These are phyloP conservation scores for Ancistrus triradiatus DNA, from an alignment of 2,113 vertebrate species.

Conservation along the genomic window DNA sequence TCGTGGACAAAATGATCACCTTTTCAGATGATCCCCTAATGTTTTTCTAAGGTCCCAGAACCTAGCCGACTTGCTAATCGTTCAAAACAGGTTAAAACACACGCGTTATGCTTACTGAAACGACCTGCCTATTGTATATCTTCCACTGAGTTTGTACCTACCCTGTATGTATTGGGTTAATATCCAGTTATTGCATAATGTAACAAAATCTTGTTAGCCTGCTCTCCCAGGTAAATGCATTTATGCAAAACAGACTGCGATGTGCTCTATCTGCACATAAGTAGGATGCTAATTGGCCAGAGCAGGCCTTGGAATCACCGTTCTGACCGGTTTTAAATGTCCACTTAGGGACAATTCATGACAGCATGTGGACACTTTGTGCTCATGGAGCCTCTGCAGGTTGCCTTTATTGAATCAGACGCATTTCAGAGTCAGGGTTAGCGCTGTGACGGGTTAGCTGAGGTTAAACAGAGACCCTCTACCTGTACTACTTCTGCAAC, in stretches of 20 bases:
- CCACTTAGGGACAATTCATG: conserved; percentile 28
- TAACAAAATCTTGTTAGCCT: not conserved
- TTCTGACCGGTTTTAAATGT: conserved; percentile 19
- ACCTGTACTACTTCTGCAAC: not conserved
- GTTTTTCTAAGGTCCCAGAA: too few relatives aligned
- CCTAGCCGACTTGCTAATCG: too few relatives aligned
- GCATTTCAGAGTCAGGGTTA: conserved; percentile 38
- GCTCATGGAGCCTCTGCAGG: conserved; percentile 34
- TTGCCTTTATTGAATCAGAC: conserved; percentile 42
- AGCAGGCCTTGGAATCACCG: conserved; percentile 24
- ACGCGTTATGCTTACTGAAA: too few relatives aligned
- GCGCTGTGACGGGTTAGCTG: conserved; percentile 4
- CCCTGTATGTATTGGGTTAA: not conserved
- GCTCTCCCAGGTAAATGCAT: not conserved
- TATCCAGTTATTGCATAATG: not conserved
- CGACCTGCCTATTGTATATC: too few relatives aligned
- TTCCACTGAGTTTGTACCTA: not conserved
- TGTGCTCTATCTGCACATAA: conserved; percentile 19
- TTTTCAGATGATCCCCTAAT: too few relatives aligned
- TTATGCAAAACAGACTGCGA: conserved; percentile 16
- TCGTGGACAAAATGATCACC: too few relatives aligned
- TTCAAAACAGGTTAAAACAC: too few relatives aligned
- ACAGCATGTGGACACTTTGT: conserved; percentile 23
- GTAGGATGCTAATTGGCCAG: conserved; percentile 26
- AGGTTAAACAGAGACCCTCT: conserved; percentile 13